Percentiles rank a stretch among this genome's conserved stretches.
Evolutionary conservation across 35 echinoderm and acorn worm species (phyloP).

Genomic region (Ptychodera flava): DNA sequence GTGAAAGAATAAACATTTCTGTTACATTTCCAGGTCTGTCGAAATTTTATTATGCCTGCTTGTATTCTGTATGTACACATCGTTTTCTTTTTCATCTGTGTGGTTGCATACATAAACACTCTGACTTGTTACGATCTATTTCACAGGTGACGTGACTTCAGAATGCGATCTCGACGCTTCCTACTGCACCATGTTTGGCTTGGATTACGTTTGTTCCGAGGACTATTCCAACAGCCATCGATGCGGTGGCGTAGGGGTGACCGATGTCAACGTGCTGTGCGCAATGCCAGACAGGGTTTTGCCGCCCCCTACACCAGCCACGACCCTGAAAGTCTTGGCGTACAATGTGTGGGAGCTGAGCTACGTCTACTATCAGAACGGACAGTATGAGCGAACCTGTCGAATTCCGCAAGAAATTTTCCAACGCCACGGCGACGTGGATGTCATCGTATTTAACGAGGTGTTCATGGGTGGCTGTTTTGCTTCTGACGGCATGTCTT

Average conservation of each 20-base stretch:
- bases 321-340: constrained; percentile 20
- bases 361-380: constrained; percentile 33
- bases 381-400: constrained; percentile 57
- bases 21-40: too few species aligned
- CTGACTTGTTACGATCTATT: constrained; percentile 11
- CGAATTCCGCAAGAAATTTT: constrained; percentile 25
- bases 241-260: background rate
- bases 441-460: constrained; percentile 69
- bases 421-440: constrained; percentile 24
- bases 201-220: constrained; percentile 50
- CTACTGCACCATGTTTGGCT: constrained; percentile 61
- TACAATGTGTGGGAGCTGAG: constrained; percentile 43
- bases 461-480: constrained; percentile 56
- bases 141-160: constrained; percentile 52
- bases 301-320: background rate
- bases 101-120: too few species aligned
- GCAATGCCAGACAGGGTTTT: background rate
- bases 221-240: background rate
- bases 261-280: background rate
- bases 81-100: too few species aligned
- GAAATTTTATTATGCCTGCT: too few species aligned
- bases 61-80: too few species aligned
- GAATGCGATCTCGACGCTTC: constrained; percentile 46
- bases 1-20: too few species aligned
- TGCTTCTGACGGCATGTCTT: constrained; percentile 30